Evolutionary conservation across 1,140 invertebrate genomes (phyloP), one percentile per base, ranked within the genome.

Genomic region (Holcopasites calliopsidis): DNA sequence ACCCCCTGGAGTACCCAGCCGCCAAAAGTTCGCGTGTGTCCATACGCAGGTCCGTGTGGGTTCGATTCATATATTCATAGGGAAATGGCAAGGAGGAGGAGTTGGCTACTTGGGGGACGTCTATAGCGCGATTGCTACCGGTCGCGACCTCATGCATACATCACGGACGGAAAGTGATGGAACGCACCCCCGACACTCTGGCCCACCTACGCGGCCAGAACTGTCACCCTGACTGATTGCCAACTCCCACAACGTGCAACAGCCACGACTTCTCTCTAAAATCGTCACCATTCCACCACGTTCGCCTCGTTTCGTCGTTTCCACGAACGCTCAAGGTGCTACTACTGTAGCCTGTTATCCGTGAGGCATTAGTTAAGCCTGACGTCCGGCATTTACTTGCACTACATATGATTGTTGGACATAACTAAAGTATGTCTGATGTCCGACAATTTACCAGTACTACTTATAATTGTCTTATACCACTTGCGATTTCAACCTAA

Each of bases 11-110:
- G 74, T 62, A 71, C 76, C 54, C 65, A 10, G n/a, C 2, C 18
- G 13, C 16, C 38, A 62, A 6, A 23, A 31, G 42, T 44, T 64
- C 42, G 42, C 10, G 26, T 31, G 23, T 26, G 72, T 50, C 62
- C 64, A 40, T 80, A 83, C 13, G 28, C 70, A 82, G 76, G 75
- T 77, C 69, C 49, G 76, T 80, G 73, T 79, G 76, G 76, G 82
- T 89, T 87, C 87, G 85, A 90, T 90, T 90, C 87, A 90, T 89
- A 88, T 90, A 90, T 91, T 91, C 89, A 91, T 91, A 85, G 87
- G 72, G 72, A 87, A 86, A 84, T 79, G 77, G 75, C 70, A 81
- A 73, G 65, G 54, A 61, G 57, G 18, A 47, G 44, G 44, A 69
- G 72, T 62, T 40, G 61, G 79, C 77, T 79, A 82, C 55, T 71